A percentile compares a stretch with the other conserved stretches of the same genome.
Conservation (phyloP, 1,140 invertebrate species). For the Apis mellifera region DNA sequence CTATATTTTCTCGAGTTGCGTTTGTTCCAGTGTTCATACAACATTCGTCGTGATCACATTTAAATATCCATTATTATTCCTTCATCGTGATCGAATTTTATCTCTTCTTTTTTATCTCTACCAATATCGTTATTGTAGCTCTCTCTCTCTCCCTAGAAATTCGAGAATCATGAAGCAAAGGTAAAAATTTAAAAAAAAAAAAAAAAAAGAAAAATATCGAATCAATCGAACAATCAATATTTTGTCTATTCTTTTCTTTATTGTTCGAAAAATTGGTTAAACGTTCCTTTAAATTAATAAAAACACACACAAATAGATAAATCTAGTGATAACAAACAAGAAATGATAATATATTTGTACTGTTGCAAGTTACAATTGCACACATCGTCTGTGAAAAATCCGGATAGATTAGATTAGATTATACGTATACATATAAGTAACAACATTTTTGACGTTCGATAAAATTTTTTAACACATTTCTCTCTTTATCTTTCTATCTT, state of each 20-base stretch:
- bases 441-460: not conserved
- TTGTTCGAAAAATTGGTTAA: not conserved
- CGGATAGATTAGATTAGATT: constrained; percentile 48
- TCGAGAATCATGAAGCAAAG: not conserved
- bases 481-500: not conserved
- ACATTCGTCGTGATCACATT: constrained; percentile 20
- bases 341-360: not conserved
- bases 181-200: not conserved
- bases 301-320: not conserved
- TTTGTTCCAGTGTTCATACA: constrained; percentile 13
- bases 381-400: not conserved
- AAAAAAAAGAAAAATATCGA: not conserved
- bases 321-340: not conserved
- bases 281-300: not conserved
- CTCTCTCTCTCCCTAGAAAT: not conserved
- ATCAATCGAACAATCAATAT: not conserved
- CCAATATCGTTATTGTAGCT: not conserved
- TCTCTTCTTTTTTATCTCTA: not conserved
- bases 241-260: not conserved
- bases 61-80: constrained; percentile 24
- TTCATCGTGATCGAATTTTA: not conserved
- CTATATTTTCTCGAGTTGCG: constrained; percentile 14
- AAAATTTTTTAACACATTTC: not conserved
- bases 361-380: not conserved
- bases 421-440: not conserved